phyloP scores from a whole-genome alignment of 2,888 invertebrate genomes.

The Mythimna lalbum region DNA sequence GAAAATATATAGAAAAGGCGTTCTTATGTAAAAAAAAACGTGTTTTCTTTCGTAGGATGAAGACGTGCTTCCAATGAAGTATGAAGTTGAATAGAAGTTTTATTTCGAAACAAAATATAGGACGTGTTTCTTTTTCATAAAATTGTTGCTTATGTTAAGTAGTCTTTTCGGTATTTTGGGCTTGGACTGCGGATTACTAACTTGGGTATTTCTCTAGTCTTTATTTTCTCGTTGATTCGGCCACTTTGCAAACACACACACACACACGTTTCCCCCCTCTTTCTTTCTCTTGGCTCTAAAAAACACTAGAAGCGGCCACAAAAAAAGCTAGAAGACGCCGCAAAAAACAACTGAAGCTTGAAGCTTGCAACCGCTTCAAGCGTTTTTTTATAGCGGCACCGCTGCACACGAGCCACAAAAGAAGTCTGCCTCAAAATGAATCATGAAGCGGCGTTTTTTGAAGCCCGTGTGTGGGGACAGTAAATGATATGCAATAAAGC shows the following conservation, averaged over 20 bases:
- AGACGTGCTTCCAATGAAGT: conserved; percentile 50
- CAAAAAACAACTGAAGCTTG: too few species aligned
- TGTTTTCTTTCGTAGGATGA: conserved; percentile 29
- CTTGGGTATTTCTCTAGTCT: too few species aligned
- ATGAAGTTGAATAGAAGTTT: conserved; percentile 44
- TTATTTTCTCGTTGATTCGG: not conserved
- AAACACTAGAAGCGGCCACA: too few species aligned
- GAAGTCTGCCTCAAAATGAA: too few species aligned
- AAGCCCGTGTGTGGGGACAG: too few species aligned
- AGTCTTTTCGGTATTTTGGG: not conserved
- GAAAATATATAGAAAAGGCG: conserved; percentile 40
- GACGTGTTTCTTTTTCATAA: conserved; percentile 51
- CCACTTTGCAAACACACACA: not conserved
- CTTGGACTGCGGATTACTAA: conserved; percentile 9
- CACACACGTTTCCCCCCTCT: not conserved
- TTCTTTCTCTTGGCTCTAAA: too few species aligned
- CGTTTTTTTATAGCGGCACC: too few species aligned
- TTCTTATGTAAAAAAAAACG: conserved; percentile 33
- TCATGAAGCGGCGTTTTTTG: too few species aligned
- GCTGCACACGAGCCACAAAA: too few species aligned
- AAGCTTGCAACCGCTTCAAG: too few species aligned
- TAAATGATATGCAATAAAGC: not conserved
- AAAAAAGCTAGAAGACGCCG: too few species aligned
- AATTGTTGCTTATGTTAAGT: conserved; percentile 20
- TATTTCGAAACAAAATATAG: conserved; percentile 48